Conservation (phyloP, 2,797 vertebrate genomes). For the Myotis vivesi region DNA sequence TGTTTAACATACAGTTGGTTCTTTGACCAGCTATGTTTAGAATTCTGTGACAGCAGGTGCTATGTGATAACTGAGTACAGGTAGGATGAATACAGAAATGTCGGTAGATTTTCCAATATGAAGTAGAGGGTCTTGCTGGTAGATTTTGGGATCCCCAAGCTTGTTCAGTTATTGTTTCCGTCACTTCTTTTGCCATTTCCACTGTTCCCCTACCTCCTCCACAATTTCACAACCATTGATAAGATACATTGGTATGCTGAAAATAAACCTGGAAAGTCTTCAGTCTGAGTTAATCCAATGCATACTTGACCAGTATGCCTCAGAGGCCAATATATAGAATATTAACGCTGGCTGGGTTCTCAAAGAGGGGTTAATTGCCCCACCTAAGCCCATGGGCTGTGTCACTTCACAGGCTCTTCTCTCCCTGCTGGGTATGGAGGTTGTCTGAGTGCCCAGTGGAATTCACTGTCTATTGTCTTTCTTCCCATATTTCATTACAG, state of each 20-base stretch:
- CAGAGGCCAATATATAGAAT: not conserved
- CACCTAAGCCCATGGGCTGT: fast-evolving
- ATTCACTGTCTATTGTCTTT: not conserved
- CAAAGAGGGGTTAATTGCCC: not conserved
- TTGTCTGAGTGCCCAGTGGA: not conserved
- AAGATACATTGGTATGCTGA: not conserved
- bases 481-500: not conserved
- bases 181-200: not conserved
- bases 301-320: not conserved
- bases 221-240: not conserved
- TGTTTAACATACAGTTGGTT: not conserved
- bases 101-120: not conserved
- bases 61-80: not conserved
- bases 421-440: not conserved
- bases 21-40: constrained; percentile 36
- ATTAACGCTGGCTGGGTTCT: not conserved
- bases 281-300: not conserved
- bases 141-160: not conserved
- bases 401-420: not conserved
- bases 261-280: not conserved
- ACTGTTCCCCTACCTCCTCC: not conserved
- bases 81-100: not conserved
- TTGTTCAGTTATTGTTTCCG: not conserved
- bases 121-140: not conserved
- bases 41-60: not conserved